phyloP scores from a whole-genome alignment of 2,113 vertebrate genomes.

The Chamaetylas fuelleborni region DNA sequence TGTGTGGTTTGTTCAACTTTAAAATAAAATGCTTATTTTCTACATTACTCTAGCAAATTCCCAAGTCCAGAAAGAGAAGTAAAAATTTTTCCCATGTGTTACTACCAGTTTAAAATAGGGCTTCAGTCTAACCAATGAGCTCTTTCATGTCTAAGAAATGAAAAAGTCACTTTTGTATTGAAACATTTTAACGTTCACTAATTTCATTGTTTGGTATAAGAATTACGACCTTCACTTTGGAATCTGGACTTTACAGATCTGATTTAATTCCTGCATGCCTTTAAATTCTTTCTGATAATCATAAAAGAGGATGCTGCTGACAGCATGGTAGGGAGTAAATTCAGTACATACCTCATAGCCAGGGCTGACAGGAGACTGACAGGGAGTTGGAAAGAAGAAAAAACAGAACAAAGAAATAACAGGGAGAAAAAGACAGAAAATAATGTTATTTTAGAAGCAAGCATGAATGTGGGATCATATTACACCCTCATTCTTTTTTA shows the following conservation, averaged over 20 bases:
- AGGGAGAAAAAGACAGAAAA: slow-evolving; percentile 57
- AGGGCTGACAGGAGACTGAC: slow-evolving; percentile 88
- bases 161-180: background rate
- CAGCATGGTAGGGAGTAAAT: background rate
- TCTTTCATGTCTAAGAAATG: background rate
- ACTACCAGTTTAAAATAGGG: background rate
- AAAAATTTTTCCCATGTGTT: background rate
- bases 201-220: background rate
- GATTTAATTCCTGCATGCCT: background rate
- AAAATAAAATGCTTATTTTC: background rate
- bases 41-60: background rate
- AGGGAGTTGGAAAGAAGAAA: slow-evolving; percentile 56
- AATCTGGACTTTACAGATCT: background rate
- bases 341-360: slow-evolving; percentile 87
- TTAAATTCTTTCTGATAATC: background rate
- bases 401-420: slow-evolving; percentile 38
- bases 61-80: background rate
- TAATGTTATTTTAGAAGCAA: slow-evolving; percentile 57
- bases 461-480: background rate
- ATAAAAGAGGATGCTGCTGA: background rate
- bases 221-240: background rate
- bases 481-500: background rate
- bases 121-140: background rate
- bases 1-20: background rate
- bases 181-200: background rate